phyloP scores from a whole-genome alignment of 2,113 vertebrate genomes.

The Eleginops maclovinus region DNA sequence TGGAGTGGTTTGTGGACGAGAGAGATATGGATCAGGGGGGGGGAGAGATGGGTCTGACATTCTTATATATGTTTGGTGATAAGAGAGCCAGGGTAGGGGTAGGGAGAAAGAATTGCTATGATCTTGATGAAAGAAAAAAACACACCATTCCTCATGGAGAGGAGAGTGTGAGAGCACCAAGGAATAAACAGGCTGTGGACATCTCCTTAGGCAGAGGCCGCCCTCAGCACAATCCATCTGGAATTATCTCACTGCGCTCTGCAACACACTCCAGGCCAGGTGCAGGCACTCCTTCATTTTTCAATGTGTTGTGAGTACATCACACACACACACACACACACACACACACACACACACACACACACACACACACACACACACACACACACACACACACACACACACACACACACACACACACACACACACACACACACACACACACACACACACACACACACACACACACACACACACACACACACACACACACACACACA shows the following conservation, averaged over 20 bases:
- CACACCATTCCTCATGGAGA: conserved; percentile 47
- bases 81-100: conserved; percentile 30
- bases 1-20: conserved; percentile 52
- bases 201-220: conserved; percentile 50
- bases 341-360: too few species aligned
- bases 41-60: conserved; percentile 72
- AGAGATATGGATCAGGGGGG: conserved; percentile 62
- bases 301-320: not conserved
- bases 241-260: conserved; percentile 32
- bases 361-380: too few species aligned
- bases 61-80: conserved; percentile 68
- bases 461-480: too few species aligned
- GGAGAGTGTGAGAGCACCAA: conserved; percentile 25
- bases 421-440: too few species aligned
- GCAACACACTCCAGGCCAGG: conserved; percentile 23
- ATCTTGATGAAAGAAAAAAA: conserved; percentile 37
- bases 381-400: too few species aligned
- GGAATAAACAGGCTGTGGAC: conserved; percentile 45
- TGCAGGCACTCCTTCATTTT: not conserved
- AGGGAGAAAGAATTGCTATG: conserved; percentile 41
- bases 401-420: too few species aligned
- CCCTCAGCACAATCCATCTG: conserved; percentile 55
- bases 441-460: too few species aligned
- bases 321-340: too few species aligned
- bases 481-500: too few species aligned